Evolutionary conservation across 2,113 vertebrate genomes (phyloP).

Genomic region (Chaenocephalus aceratus): DNA sequence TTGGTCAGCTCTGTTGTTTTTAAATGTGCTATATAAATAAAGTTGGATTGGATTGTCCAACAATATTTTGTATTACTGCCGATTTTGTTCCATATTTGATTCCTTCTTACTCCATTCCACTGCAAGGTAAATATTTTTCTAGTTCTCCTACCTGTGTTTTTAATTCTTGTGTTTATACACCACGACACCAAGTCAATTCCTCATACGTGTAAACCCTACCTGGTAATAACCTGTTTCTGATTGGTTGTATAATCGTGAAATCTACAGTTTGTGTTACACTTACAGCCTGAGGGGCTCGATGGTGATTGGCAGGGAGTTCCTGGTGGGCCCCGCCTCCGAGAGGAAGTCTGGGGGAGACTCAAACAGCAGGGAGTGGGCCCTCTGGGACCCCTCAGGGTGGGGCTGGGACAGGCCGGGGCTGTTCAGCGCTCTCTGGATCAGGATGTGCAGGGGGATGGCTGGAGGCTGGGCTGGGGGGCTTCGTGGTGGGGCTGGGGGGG

Average conservation of each 20-base stretch:
- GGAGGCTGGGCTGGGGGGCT: conserved; percentile 83
- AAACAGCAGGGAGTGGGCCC: conserved; percentile 93
- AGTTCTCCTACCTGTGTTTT: too few species aligned
- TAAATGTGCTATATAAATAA: too few species aligned
- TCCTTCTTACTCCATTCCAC: too few species aligned
- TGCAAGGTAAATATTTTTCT: too few species aligned
- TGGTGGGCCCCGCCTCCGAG: conserved; percentile 35
- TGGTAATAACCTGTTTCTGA: too few species aligned
- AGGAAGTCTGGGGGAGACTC: conserved; percentile 83
- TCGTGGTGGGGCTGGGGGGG: conserved; percentile 71
- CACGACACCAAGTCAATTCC: too few species aligned
- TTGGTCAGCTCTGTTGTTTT: too few species aligned
- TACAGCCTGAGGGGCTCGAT: conserved; percentile 97
- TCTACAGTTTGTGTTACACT: conserved; percentile 76
- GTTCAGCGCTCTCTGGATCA: conserved; percentile 91
- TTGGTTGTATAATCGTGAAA: neutral
- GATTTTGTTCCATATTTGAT: too few species aligned
- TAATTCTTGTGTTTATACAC: too few species aligned
- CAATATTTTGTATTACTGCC: too few species aligned
- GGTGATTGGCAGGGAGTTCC: conserved; percentile 91
- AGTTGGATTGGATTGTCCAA: too few species aligned
- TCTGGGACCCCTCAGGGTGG: conserved; percentile 84
- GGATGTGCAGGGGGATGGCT: conserved; percentile 89
- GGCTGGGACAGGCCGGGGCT: conserved; percentile 85
- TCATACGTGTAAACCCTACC: too few species aligned